A percentile compares a stretch with the other conserved stretches of the same genome.
phyloP scores from a whole-genome alignment of 2,113 vertebrate genomes.

The Neoarius graeffei region DNA sequence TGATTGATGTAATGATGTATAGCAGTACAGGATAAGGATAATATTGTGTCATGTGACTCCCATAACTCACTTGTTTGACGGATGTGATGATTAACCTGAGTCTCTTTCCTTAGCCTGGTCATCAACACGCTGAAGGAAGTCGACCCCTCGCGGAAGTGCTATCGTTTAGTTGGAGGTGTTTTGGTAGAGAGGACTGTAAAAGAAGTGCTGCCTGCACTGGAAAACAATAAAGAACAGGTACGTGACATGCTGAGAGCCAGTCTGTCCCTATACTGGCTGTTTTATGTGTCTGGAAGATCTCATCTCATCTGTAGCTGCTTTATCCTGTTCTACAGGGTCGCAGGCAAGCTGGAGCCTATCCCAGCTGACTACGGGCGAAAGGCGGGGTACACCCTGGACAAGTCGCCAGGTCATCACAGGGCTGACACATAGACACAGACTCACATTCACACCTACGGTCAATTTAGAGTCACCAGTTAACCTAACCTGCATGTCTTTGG shows the following conservation, averaged over 20 bases:
- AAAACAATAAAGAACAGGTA: constrained; percentile 91
- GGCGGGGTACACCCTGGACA: no score
- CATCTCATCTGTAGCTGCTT: no score
- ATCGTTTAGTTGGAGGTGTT: constrained; percentile 87
- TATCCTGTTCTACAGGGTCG: no score
- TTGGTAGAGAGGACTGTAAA: constrained; percentile 90
- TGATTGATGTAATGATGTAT: neutral
- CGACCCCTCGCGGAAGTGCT: constrained; percentile 85
- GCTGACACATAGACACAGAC: no score
- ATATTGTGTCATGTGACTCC: neutral
- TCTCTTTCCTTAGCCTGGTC: constrained; percentile 77
- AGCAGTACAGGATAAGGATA: neutral
- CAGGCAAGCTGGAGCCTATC: no score
- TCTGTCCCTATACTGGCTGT: neutral
- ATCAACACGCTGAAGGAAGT: constrained; percentile 90
- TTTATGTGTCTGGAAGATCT: neutral
- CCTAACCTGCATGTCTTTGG: no score
- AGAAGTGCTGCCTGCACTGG: constrained; percentile 88
- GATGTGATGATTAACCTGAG: neutral
- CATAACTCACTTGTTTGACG: neutral
- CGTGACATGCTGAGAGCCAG: no score
- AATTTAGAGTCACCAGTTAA: no score
- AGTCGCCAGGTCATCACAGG: no score
- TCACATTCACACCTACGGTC: no score
- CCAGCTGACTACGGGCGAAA: no score